Evolutionary conservation across 2,888 invertebrate genomes (phyloP), one percentile per base, ranked within the genome.

Genomic region (Pyrochroa serraticornis): DNA sequence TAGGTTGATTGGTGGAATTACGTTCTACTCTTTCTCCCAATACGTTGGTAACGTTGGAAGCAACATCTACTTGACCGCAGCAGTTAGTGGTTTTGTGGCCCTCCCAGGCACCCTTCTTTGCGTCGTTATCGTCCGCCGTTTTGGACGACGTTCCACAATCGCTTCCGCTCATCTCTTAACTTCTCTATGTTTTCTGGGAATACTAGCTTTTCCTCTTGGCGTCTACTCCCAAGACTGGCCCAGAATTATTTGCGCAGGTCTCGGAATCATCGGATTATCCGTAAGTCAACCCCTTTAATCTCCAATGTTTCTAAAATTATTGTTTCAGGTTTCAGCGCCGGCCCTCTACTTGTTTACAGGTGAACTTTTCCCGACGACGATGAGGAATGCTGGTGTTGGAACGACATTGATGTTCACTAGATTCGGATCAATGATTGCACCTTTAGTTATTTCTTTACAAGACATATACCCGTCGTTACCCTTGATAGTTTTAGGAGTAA

Each of bases 331-430:
- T 7, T 80, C 82, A 0, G 69, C 75, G 52, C 87, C 79, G 47
- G 82, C 87, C 0, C 78, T 90, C 51, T 92, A 90, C 74, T 81
- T 93, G 10, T 90, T 86, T 73, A 86, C 90, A 7, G 89, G 91
- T 0, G 92, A 93, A 77, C 75, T 92, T 33, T 92, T 87, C 71
- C 93, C 93, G 7, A 93, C 92, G 0, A 82, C 89, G 9, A 84
- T 90, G 2, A 82, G 93, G 10, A 92, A 92, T 71, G 86, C 87
- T 9, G 91, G 90, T 1, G 84, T 92, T 43, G 91, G 91, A 7
- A 82, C 85, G 0, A 88, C 89, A 43, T 87, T 90, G 0, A 89
- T 88, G 79, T 89, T 88, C 68, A 89, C 90, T 1, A 82, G 92
- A 60, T 78, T 92, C 41, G 92, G 91, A n/a, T 90, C 91, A 0